Evolutionary conservation across 2,113 vertebrate genomes (phyloP), one percentile per base, ranked within the genome.

Genomic region (Dinomys branickii): DNA sequence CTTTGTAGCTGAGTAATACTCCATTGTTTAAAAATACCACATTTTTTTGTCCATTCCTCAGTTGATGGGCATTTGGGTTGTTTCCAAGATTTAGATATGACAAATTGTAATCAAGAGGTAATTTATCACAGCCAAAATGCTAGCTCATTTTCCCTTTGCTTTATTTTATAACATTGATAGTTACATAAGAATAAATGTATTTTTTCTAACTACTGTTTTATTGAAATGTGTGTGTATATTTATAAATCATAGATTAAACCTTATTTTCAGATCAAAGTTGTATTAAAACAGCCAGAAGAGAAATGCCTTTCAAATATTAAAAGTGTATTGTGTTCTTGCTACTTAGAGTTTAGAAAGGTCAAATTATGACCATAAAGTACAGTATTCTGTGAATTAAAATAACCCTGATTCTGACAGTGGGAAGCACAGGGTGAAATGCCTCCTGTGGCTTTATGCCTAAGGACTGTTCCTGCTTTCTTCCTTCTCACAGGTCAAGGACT

Each of bases 401-500:
- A 30, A n/a, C 16, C 2, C 16, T 5, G 91, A 3, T 1, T 3
- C 13, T 33, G 47, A 41, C 47, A 0, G 28, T 20, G 65, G 85
- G 17, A 30, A 0, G 26, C 13, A 1, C 4, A 0, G 5, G 85
- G 50, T 33, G 3, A 11, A 0, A 1, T 2, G n/a, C 2, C 0
- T 9, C 0, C 0, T 0, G 12, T 16, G 63, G n/a, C 82, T 16
- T 5, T 10, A 0, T 13, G 3, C 33, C 56, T 54, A 54, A 88
- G 85, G 41, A 0, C 58, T 13, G 35, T 54, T 56, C 54, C 24
- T 5, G 0, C 8, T 67, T 8, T 10, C 26, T 71, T 41, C n/a
- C 38, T 2, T 0, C 47, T 5, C 0, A 3, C 85, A 99, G 99
- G 93, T 99, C 98, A 1, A 99, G 97, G 85, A 98, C 98, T 6